Conservation (phyloP, 2,888 invertebrate genomes). For the Perizoma affinitatum region DNA sequence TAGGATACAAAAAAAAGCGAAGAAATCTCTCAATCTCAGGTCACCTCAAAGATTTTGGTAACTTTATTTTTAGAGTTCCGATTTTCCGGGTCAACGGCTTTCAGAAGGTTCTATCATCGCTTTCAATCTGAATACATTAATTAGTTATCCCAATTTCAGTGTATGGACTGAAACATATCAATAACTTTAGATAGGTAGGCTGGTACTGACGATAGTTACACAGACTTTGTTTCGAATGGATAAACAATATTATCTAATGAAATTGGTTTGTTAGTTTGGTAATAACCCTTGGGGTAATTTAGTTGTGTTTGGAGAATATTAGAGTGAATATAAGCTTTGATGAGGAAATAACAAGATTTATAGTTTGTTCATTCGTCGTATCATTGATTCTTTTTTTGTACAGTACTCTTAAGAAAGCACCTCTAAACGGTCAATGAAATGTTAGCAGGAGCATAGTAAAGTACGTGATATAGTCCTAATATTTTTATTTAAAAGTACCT, state of each 20-base stretch:
- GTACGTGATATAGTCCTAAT: no score
- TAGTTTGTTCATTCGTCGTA: no score
- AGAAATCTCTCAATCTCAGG: constrained; percentile 18
- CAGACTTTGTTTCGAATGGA: constrained; percentile 10
- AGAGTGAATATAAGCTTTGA: no score
- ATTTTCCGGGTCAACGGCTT: constrained; percentile 22
- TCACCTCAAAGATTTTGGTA: constrained; percentile 21
- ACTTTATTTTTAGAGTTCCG: constrained; percentile 15
- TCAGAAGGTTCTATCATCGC: constrained; percentile 14
- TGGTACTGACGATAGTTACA: not conserved
- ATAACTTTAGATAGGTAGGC: constrained; percentile 5
- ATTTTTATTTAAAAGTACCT: not conserved
- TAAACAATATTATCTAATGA: constrained; percentile 15
- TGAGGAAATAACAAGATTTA: no score
- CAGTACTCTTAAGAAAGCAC: no score
- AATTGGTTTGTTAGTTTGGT: constrained; percentile 10
- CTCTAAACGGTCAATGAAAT: no score
- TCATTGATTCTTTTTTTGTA: no score
- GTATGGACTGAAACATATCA: constrained; percentile 18
- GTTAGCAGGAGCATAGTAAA: no score
- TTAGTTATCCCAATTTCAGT: constrained; percentile 23
- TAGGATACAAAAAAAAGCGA: constrained; percentile 21
- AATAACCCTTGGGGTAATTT: constrained; percentile 5
- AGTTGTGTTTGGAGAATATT: constrained; percentile 1
- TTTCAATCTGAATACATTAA: constrained; percentile 25